Evolutionary conservation across 92 coral and sea anemone genomes (phyloP).

Genomic region (Plumapathes pennacea): DNA sequence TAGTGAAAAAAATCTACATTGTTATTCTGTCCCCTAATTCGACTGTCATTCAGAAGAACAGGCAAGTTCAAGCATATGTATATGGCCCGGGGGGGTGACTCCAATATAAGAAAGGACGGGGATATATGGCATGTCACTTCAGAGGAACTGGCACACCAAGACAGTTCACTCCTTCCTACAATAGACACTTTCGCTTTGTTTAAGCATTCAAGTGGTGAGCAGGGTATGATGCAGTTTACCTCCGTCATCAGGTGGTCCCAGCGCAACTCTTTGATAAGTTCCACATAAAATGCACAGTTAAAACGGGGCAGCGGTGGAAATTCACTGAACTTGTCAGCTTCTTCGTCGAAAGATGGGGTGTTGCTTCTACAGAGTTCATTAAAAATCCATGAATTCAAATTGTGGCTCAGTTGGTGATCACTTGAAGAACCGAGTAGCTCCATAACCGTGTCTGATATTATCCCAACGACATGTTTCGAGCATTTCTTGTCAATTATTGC

Average conservation of each 20-base stretch:
- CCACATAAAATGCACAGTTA: constrained; percentile 42
- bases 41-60: no score
- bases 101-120: no score
- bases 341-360: not conserved
- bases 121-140: no score
- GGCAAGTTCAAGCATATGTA: no score
- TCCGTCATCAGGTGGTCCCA: constrained; percentile 58
- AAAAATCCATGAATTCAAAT: constrained; percentile 73
- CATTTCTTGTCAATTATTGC: constrained; percentile 2
- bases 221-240: no score
- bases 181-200: no score
- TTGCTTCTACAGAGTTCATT: constrained; percentile 19
- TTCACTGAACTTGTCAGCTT: constrained; percentile 21
- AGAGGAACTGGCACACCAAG: no score
- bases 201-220: no score
- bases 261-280: constrained; percentile 40
- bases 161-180: no score
- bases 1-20: no score
- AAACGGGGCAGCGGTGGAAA: constrained; percentile 65
- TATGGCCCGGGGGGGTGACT: no score
- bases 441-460: constrained; percentile 30
- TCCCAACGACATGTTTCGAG: constrained; percentile 1
- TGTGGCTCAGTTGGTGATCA: constrained; percentile 24
- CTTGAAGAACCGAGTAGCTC: constrained; percentile 38
- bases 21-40: no score